Base-by-base conservation (phyloP, 1,140 invertebrate genomes). In the Phocides pigmalion region DNA sequence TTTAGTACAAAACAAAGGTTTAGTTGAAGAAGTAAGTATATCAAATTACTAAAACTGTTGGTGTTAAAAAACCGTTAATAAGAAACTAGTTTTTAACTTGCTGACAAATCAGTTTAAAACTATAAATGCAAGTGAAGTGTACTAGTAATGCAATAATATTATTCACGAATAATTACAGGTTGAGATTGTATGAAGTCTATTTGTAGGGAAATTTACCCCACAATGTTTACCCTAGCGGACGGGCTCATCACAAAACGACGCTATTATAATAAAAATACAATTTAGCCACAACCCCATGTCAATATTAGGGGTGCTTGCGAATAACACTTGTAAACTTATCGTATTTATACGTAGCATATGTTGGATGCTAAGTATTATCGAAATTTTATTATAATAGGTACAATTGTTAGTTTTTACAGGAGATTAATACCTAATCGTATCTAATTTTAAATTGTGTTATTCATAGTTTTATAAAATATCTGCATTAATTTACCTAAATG, bases 241-340 rank as follows among this genome's bases (percentile, higher is more conserved):
- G 67, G 74, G 74, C 73, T 81, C 76, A 83, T 80, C 76, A 85
- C 83, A 81, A 85, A 87, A 79, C 68, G 74, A 61, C 66, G 84
- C 81, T 74, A 88, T 90, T 90, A 90, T 84, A 89, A 90, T 90
- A 90, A 90, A 90, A 90, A 90, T 90, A 90, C 84, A 90, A 88
- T 89, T 87, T 77, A 76, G 80, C 86, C 86, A 74, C 85, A 89
- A 86, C 88, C 83, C 84, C 79, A 75, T 73, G 70, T 72, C 77
- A 81, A 75, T 59, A 70, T 77, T 64, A 64, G 76, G 82, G 83
- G 79, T 82, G 76, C 76, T 88, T 75, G 86, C 86, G 74, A 89
- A 90, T 89, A 90, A 68, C 72, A 61, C 71, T 70, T 68, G 71
- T 82, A 75, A 76, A 76, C 58, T 39, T 61, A 47, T 59, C 56